Evolutionary conservation across 2,113 vertebrate species (phyloP), one percentile per base, ranked within the genome.

Genomic region (Tretioscincus oriximinensis): DNA sequence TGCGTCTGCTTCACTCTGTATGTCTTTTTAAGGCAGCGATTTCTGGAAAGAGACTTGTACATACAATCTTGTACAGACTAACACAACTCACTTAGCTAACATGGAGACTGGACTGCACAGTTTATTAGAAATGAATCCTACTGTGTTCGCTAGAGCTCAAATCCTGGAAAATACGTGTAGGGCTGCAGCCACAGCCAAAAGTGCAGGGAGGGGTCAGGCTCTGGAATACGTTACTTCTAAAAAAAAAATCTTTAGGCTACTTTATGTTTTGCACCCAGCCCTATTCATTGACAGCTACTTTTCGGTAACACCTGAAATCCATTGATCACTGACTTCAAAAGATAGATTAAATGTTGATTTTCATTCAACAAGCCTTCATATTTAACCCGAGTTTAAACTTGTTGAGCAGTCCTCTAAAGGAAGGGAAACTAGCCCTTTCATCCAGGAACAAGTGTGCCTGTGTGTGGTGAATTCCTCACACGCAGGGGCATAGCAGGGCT

Each of bases 321-420:
- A 86, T 78, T 86, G 85, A 86, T 54, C 74, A 83, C 4, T 58
- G 41, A 45, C 9, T 49, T 84, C 78, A 88, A 86, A 90, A 88
- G 61, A 14, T 0, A 87, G 61, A 86, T 0, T 60, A 84, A 82
- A 82, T 2, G 31, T 26, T 81, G 29, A 82, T 80, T 54, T 83
- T 82, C 61, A 75, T 75, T 71, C 78, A 76, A n/a, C 16, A 80
- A 83, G 65, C 61, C 29, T 77, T 75, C 71, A 31, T 60, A 76
- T 60, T 71, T 80, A 81, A 31, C 8, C 78, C 0, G 4, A 88
- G 81, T 77, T 89, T 84, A 74, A 88, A 85, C 82, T 84, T 90
- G 79, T 20, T 60, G 80, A n/a, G 10, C 10, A 61, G 72, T 49
- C 41, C 68, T 89, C 75, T 58, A 41, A 77, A 88, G 82, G 84